Base-by-base conservation (phyloP, 2,888 invertebrate genomes). In the Diachrysia chrysitis region DNA sequence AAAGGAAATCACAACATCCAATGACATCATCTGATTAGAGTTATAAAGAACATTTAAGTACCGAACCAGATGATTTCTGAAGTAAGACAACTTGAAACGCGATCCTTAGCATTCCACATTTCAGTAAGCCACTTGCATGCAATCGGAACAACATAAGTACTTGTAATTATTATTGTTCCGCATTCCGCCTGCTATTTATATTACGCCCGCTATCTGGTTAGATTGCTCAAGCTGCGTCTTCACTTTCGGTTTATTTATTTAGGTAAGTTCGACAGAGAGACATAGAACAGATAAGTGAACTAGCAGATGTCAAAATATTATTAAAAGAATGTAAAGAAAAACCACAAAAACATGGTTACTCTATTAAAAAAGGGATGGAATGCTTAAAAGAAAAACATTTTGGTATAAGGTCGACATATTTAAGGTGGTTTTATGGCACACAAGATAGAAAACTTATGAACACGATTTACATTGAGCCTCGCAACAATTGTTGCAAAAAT, bases 101-200 rank as follows among this genome's bases (percentile, higher is more conserved):
- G n/a, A 42, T 42, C 19, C 48, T 1, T n/a, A 46, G 17, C 17
- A 37, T 17, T 21, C 29, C 29, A 19, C 48, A 10, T 51, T 48
- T 51, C 48, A 51, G 17, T 19, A 10, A 48, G 21, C 48, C 19
- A 51, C 48, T 51, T 51, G 48, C 19, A 51, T 51, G 48, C 48
- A 51, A 51, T 51, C 48, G 48, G 48, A 51, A 51, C 48, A 21
- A 21, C 42, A 16, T 48, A 48, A 48, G 19, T 21, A 10, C 48
- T 10, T 21, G 48, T 51, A 51, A 51, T 51, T 51, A 51, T 51
- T 51, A 51, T 51, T 51, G 19, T 51, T 51, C 21, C 48, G 48
- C 48, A 51, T 51, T 51, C 48, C 21, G 17, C 10, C 48, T 46
- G n/a, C 29, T 51, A 51, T 51, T 51, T 51, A 51, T 51, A 51